A percentile compares a stretch with the other conserved stretches of the same genome.
Conservation (phyloP, 1,140 invertebrate genomes). For the Notospermus geniculatus region DNA sequence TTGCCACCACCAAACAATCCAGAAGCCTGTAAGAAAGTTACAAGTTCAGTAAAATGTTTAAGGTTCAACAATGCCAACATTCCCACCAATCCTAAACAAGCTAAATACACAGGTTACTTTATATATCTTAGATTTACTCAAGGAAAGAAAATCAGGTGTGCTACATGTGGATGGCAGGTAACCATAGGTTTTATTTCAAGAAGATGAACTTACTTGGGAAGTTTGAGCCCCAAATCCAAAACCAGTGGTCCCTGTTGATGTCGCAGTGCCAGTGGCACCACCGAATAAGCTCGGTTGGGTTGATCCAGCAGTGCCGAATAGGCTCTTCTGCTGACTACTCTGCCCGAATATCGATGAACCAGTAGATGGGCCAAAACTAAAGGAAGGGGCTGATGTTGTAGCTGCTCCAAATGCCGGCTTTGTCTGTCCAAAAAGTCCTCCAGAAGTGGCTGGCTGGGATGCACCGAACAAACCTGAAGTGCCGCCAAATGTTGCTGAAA, state of each 20-base stretch:
- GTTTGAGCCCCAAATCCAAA: slow-evolving; percentile 38
- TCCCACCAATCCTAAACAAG: too few relatives aligned
- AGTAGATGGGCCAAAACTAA: slow-evolving; percentile 40
- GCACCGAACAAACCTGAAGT: slow-evolving; percentile 12
- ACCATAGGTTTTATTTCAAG: too few relatives aligned
- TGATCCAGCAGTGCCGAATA: slow-evolving; percentile 46
- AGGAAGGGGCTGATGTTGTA: slow-evolving; percentile 30
- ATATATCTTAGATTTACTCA: too few relatives aligned
- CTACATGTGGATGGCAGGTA: too few relatives aligned
- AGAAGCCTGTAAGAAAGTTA: too few relatives aligned
- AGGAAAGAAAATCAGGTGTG: too few relatives aligned
- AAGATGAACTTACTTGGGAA: too few relatives aligned
- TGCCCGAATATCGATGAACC: slow-evolving; percentile 38
- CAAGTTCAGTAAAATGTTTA: too few relatives aligned
- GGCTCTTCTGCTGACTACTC: slow-evolving; percentile 26
- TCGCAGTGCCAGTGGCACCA: background rate
- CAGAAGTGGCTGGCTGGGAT: slow-evolving; percentile 16
- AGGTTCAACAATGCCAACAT: too few relatives aligned
- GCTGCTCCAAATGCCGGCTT: slow-evolving; percentile 43
- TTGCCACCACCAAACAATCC: slow-evolving; percentile 35
- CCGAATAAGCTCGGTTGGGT: slow-evolving; percentile 36
- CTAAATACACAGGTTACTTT: too few relatives aligned
- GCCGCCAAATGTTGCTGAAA: too few relatives aligned
- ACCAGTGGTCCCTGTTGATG: slow-evolving; percentile 58
- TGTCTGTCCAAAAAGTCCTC: slow-evolving; percentile 46